phyloP scores from a whole-genome alignment of 2,113 vertebrate species.

The Paracanthobrama guichenoti region DNA sequence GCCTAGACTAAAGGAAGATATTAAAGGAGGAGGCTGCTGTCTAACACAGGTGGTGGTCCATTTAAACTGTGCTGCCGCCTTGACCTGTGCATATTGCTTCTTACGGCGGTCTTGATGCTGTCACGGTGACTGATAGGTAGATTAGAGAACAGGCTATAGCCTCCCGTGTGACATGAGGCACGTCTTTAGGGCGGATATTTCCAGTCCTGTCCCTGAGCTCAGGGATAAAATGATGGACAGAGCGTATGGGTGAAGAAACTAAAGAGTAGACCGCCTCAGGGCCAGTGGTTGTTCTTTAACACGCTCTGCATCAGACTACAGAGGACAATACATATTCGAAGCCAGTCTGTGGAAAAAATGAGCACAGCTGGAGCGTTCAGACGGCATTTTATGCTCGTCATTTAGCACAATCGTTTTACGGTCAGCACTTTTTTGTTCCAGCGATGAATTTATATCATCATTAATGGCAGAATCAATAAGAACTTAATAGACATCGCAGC shows the following conservation, averaged over 20 bases:
- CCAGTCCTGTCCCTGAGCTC: conserved; percentile 36
- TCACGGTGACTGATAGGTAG: conserved; percentile 55
- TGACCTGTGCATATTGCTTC: conserved; percentile 49
- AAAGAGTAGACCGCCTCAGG: conserved; percentile 8
- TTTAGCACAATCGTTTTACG: conserved; percentile 74
- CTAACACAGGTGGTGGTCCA: conserved; percentile 34
- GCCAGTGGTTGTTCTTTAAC: conserved; percentile 36
- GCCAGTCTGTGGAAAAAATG: neutral
- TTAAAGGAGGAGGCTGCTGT: conserved; percentile 34
- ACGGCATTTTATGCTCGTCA: conserved; percentile 72
- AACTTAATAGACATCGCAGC: conserved; percentile 73
- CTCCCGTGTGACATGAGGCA: conserved; percentile 46
- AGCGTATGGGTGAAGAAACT: neutral
- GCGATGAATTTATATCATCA: conserved; percentile 80
- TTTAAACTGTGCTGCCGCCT: conserved; percentile 3
- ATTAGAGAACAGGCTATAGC: conserved; percentile 55
- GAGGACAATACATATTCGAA: conserved; percentile 17
- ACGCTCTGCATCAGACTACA: neutral
- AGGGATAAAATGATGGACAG: conserved; percentile 35
- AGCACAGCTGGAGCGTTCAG: conserved; percentile 13
- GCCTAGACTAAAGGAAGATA: conserved; percentile 16
- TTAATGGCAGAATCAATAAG: conserved; percentile 79
- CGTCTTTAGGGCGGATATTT: conserved; percentile 38
- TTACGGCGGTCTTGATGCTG: conserved; percentile 47
- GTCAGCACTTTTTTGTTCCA: conserved; percentile 74